Base-by-base conservation (phyloP, 2,888 invertebrate species). In the Liodrosophila aerea region DNA sequence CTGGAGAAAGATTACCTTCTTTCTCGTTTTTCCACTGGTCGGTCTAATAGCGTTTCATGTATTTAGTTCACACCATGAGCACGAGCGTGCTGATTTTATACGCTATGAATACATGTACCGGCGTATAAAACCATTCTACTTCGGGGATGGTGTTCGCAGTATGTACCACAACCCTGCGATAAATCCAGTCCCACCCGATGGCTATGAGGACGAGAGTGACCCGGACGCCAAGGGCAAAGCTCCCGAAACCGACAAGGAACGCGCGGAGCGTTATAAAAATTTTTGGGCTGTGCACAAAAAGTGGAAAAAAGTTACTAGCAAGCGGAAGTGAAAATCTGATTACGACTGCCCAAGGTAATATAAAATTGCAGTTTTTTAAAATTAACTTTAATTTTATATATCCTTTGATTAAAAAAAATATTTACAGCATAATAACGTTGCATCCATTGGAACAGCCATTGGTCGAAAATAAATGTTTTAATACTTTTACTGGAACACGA, bases 141-240 rank as follows among this genome's bases (percentile, higher is more conserved):
- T 71, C 31, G 50, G 57, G 0, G 76, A 73, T 9, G 80, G 80
- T 4, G 63, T 64, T n/a, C 68, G 56, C 1, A 33, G 59, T 0
- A 27, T 30, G 0, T 85, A 69, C 7, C 86, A 85, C 30, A 85
- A 85, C 44, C 29, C 37, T 0, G 15, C 60, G 4, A 43, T 43
- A 30, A 85, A 85, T 49, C 54, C 86, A 2, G 13, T 85, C 15
- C 22, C 22, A 4, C 80, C 84, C 29, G 69, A 57, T 2, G 85
- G 85, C 1, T 85, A 85, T 33, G 87, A 86, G 37, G 80, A 82
- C 47, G 78, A 84, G 22, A 43, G 58, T n/a, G 78, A 74, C 13
- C 16, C 16, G 9, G 62, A 57, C 0, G 61, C 41, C 5, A 2
- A 33, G 0, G 74, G 61, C 13, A 44, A 74, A 33, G 37, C 40